These are phyloP conservation scores for Tiliqua scincoides DNA, from an alignment of 2,113 vertebrate genomes.

Conservation along the genomic window DNA sequence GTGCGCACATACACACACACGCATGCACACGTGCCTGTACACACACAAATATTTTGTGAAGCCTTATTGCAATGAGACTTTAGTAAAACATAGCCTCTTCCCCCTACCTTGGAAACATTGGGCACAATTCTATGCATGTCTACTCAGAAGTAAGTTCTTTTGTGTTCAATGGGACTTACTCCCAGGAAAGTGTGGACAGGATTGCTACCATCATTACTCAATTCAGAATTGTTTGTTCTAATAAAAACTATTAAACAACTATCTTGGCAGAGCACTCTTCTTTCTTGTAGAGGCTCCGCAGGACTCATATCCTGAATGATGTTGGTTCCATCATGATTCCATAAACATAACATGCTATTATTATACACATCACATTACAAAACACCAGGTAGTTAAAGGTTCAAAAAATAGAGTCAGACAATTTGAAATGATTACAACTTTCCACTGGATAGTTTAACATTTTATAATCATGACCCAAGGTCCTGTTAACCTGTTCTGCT, in stretches of 20 bases:
- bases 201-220: slow-evolving; percentile 29
- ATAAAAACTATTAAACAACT: slow-evolving; percentile 55
- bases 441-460: slow-evolving; percentile 66
- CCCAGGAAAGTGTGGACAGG: too few species aligned
- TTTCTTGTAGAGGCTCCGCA: slow-evolving; percentile 53
- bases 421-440: slow-evolving; percentile 68
- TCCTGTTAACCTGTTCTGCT: slow-evolving; percentile 67
- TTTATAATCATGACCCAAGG: slow-evolving; percentile 53
- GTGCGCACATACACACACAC: neutral
- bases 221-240: slow-evolving; percentile 50
- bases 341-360: slow-evolving; percentile 60
- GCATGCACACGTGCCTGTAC: too few species aligned
- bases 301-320: slow-evolving; percentile 54
- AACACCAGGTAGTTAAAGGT: slow-evolving; percentile 52
- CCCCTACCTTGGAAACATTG: slow-evolving; percentile 44
- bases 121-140: too few species aligned
- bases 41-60: neutral
- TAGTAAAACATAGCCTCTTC: slow-evolving; percentile 26
- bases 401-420: slow-evolving; percentile 58
- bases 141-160: too few species aligned
- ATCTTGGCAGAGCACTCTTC: slow-evolving; percentile 43
- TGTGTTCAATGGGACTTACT: too few species aligned
- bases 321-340: slow-evolving; percentile 33
- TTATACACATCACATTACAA: slow-evolving; percentile 54
- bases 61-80: slow-evolving; percentile 36